A percentile compares a stretch with the other conserved stretches of the same genome.
phyloP scores from a whole-genome alignment of 2,888 invertebrate species.

The Nebria salina region DNA sequence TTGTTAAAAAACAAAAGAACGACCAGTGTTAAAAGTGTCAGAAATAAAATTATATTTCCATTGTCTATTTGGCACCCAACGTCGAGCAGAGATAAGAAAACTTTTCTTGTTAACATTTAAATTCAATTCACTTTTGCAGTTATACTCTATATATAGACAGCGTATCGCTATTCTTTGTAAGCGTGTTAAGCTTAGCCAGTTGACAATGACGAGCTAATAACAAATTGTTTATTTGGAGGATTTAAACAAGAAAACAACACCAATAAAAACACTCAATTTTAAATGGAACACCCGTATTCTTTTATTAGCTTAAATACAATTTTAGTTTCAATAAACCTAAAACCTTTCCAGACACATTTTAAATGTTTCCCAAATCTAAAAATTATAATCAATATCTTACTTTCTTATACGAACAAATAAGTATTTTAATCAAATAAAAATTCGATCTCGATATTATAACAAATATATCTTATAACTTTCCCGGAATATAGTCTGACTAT shows the following conservation, averaged over 20 bases:
- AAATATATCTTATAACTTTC: too few species aligned
- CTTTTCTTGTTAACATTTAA: slow-evolving; percentile 23
- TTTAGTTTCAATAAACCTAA: too few species aligned
- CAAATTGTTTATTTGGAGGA: background rate
- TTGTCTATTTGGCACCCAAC: background rate
- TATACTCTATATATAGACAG: background rate
- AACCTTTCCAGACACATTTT: too few species aligned
- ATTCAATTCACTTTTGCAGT: slow-evolving; percentile 10
- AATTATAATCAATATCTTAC: too few species aligned
- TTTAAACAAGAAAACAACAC: background rate
- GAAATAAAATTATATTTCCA: slow-evolving; percentile 4
- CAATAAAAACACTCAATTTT: background rate
- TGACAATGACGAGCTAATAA: background rate
- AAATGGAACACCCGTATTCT: background rate
- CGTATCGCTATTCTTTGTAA: background rate
- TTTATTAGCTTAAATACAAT: background rate
- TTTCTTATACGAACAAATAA: too few species aligned
- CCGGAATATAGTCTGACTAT: too few species aligned
- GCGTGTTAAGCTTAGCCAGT: background rate
- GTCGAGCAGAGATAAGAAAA: background rate
- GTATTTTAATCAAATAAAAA: too few species aligned
- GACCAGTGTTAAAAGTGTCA: background rate
- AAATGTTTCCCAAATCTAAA: too few species aligned
- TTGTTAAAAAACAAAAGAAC: background rate
- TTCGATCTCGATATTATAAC: too few species aligned